These are phyloP conservation scores for Amphipyra tragopoginis DNA, from an alignment of 2,888 invertebrate genomes.

Conservation along the genomic window DNA sequence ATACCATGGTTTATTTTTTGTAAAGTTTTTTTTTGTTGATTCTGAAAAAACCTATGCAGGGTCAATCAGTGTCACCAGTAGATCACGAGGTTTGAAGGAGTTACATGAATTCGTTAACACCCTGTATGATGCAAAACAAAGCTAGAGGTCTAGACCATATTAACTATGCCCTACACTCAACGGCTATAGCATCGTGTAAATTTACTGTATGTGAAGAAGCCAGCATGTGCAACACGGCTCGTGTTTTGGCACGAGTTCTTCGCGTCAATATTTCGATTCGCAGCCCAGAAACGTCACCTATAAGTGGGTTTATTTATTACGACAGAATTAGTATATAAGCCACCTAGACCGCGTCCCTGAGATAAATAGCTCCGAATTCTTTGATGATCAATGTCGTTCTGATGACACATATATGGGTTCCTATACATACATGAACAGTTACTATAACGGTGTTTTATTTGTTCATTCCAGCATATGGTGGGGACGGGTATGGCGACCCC, in stretches of 20 bases:
- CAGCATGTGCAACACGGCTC: slow-evolving; percentile 58
- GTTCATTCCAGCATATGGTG: slow-evolving; percentile 96
- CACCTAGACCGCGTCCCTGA: slow-evolving; percentile 76
- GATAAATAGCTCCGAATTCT: slow-evolving; percentile 68
- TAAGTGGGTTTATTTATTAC: slow-evolving; percentile 83
- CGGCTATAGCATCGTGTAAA: slow-evolving; percentile 24
- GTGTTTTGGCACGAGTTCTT: slow-evolving; percentile 82
- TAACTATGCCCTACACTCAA: no score
- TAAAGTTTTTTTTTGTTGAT: no score
- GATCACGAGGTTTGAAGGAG: no score
- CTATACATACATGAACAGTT: slow-evolving; percentile 15
- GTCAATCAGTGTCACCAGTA: no score
- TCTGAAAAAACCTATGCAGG: no score
- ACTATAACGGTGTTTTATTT: slow-evolving; percentile 39
- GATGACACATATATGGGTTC: slow-evolving; percentile 50
- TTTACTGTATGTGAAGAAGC: slow-evolving; percentile 42
- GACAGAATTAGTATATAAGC: slow-evolving; percentile 80
- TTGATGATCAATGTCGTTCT: slow-evolving; percentile 64
- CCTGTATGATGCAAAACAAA: no score
- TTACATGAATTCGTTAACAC: no score
- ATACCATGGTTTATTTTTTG: no score
- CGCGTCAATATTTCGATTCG: slow-evolving; percentile 86
- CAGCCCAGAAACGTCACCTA: slow-evolving; percentile 86
- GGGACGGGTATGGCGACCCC: slow-evolving; percentile 96
- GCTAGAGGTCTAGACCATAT: no score